These are phyloP conservation scores for Agrochola litura DNA, from an alignment of 2,888 invertebrate species.

Conservation along the genomic window DNA sequence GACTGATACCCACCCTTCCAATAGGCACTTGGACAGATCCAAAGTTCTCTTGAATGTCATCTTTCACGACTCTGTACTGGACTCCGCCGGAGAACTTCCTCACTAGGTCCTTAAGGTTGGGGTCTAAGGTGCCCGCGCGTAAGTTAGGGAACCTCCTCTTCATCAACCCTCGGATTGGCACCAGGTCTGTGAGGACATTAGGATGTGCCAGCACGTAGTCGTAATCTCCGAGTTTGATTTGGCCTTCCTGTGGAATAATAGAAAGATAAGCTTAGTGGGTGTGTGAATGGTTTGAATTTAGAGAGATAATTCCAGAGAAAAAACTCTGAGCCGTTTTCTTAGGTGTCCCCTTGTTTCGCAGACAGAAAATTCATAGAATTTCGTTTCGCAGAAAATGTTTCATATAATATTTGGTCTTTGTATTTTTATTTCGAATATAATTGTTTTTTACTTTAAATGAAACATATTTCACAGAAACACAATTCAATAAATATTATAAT, in stretches of 20 bases:
- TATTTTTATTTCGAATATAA: too few relatives aligned
- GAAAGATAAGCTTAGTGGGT: not conserved
- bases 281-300: not conserved
- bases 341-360: too few relatives aligned
- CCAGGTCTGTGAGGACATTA: conserved; percentile 94
- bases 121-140: conserved; percentile 92
- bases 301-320: not conserved
- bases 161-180: conserved; percentile 94
- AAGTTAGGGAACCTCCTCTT: conserved; percentile 94
- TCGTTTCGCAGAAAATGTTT: too few relatives aligned
- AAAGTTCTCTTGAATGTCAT: conserved; percentile 93
- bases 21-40: conserved; percentile 92
- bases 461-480: too few relatives aligned
- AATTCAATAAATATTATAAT: too few relatives aligned
- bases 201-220: conserved; percentile 95
- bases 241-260: conserved; percentile 90
- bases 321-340: too few relatives aligned
- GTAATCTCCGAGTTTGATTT: conserved; percentile 92
- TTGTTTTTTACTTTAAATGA: too few relatives aligned
- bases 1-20: conserved; percentile 91
- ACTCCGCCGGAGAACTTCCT: conserved; percentile 93
- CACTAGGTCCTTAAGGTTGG: conserved; percentile 91
- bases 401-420: too few relatives aligned
- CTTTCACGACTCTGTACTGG: conserved; percentile 92
- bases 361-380: too few relatives aligned